Base-by-base conservation (phyloP, 2,113 vertebrate species). In the Scalopus aquaticus region DNA sequence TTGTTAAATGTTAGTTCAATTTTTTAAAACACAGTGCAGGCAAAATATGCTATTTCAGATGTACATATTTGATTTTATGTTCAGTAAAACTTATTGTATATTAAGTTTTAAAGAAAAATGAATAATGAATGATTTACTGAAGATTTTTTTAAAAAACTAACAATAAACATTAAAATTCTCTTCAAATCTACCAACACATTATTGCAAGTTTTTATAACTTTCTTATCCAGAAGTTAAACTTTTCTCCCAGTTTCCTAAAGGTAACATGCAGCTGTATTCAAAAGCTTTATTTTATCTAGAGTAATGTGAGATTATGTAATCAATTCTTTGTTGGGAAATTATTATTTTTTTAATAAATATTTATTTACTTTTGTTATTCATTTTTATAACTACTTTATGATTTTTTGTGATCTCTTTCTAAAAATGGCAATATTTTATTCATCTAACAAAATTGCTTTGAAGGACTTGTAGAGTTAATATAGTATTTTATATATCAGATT, bases 401-500 rank as follows among this genome's bases (percentile, higher is more conserved):
- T 95, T 95, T 91, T 3, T 94, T 94, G 56, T 88, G 37, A 58
- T 35, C 86, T 88, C 70, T 56, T 77, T 91, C 35, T 95, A 91
- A 89, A 91, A 58, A 58, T 82, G 93, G 37, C 5, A 37, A 24
- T 80, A 69, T 65, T 79, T 60, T 44, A 78, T 94, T 77, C 13
- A 72, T 22, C 56, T 42, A 93, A 96, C 78, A 65, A 86, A 35
- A 77, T 92, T 83, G 58, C 24, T 93, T 72, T 95, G 39, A 92
- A 96, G 60, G 89, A 51, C 22, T 72, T 90, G n/a, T 91, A 76
- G 79, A 96, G 69, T 97, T 93, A 97, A 86, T 97, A 93, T 97
- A 96, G 97, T 91, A 95, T 95, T 95, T 96, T 93, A 96, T 92
- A 74, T 95, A 97, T 96, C 91, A 95, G 32, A 97, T 96, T 95